These are phyloP conservation scores for Diplosoma virens DNA, from an alignment of 23 tunicate genomes.

Conservation along the genomic window DNA sequence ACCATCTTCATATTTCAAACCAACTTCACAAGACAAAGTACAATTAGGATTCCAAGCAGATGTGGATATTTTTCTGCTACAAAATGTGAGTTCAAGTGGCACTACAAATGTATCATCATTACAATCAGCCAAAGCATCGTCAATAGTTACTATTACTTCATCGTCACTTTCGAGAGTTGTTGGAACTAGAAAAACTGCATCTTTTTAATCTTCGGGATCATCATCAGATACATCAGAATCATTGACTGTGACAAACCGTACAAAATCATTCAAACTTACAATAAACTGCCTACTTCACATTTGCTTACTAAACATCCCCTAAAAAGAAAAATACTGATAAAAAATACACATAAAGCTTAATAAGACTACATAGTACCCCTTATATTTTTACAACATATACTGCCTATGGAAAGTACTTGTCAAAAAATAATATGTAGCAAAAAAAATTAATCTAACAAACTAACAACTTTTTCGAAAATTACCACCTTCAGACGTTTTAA, in stretches of 20 bases:
- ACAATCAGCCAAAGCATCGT: too few relatives aligned
- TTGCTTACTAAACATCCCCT: background rate
- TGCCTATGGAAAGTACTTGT: background rate
- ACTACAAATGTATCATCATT: background rate
- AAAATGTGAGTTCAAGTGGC: background rate
- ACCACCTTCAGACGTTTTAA: background rate
- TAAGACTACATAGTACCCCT: background rate
- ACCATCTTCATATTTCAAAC: background rate
- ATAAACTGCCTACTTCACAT: background rate
- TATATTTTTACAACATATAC: background rate
- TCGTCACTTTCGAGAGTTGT: background rate
- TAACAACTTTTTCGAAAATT: background rate
- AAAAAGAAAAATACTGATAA: background rate
- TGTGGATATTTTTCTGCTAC: background rate
- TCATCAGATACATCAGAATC: background rate
- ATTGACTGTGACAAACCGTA: background rate
- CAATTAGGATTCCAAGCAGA: background rate
- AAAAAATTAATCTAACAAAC: background rate
- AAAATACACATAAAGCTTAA: background rate
- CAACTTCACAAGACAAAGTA: background rate
- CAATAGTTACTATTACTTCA: background rate
- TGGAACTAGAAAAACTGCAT: background rate
- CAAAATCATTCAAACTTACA: background rate
- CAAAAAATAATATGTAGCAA: background rate
- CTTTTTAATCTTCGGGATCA: background rate